Evolutionary conservation across 1,140 invertebrate genomes (phyloP).

Genomic region (Lepidostoma basale): DNA sequence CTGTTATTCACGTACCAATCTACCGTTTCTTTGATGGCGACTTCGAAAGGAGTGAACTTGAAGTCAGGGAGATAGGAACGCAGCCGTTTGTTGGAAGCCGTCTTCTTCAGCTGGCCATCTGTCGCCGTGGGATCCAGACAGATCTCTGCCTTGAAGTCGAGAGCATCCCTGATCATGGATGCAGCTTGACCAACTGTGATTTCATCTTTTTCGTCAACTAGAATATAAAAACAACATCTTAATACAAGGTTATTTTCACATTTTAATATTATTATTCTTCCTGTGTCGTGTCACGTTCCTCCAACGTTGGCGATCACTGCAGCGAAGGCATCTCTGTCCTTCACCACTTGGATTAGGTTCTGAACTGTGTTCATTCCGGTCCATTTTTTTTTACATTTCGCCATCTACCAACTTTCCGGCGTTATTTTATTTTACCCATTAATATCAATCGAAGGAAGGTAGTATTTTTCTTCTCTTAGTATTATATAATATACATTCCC

Average conservation of each 20-base stretch:
- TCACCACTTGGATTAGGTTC: too few relatives aligned
- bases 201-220: conserved; percentile 91
- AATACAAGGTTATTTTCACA: background rate
- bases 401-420: too few relatives aligned
- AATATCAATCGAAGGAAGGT: too few relatives aligned
- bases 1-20: conserved; percentile 77
- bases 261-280: too few relatives aligned
- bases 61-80: conserved; percentile 82
- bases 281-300: too few relatives aligned
- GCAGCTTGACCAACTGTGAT: conserved; percentile 86
- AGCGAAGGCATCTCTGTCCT: too few relatives aligned
- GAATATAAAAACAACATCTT: conserved; percentile 12
- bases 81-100: conserved; percentile 93
- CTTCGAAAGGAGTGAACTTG: conserved; percentile 86
- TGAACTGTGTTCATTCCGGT: too few relatives aligned
- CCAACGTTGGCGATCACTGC: too few relatives aligned
- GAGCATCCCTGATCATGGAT: conserved; percentile 77
- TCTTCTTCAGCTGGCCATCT: conserved; percentile 99
- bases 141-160: conserved; percentile 68
- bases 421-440: too few relatives aligned
- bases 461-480: too few relatives aligned
- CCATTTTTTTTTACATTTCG: too few relatives aligned
- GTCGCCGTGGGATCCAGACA: conserved; percentile 85
- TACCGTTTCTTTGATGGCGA: conserved; percentile 86
- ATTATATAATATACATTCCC: too few relatives aligned